Evolutionary conservation across 2,888 invertebrate genomes (phyloP), one percentile per base, ranked within the genome.

Genomic region (Nasonia oneida): DNA sequence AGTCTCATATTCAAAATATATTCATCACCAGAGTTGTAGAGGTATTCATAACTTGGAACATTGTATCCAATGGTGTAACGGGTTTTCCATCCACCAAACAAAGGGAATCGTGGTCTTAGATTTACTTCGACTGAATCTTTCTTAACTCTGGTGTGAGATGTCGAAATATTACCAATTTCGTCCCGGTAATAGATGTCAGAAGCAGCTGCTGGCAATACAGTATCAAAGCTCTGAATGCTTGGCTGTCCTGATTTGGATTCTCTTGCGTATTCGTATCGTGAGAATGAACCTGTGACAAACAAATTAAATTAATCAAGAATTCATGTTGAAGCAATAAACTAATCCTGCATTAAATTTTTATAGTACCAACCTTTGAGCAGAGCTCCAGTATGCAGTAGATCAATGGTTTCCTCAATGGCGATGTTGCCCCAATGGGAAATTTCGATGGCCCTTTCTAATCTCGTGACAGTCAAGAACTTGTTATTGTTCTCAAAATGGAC

Each of bases 401-500:
- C 98, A 89, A 99, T 96, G 10, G 97, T 96, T 93, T 99, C 99
- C 93, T 99, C 99, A 0, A 99, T 95, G 37, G 99, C 99, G 90
- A 99, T 98, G 91, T 99, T 99, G 12, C 99, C 99, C 99, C 99
- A 99, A 93, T 99, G 99, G 0, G 99, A 99, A 2, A 99, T 96
- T 94, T 99, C 99, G 90, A 99, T 97, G 0, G 96, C 94, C 77
- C 99, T 95, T 90, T 97, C 97, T 89, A 99, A 93, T 74, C 95
- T 95, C 0, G 97, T 97, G 0, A 99, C 98, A n/a, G 98, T 98
- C 88, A 99, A 94, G 94, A 99, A 99, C 50, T 99, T 99, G 67
- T 97, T 95, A 93, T 99, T 98, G 93, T 99, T 99, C 94, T 99
- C 99, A 92, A 97, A 99, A 93, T 99, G 99, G 57, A 99, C 94